Conservation (phyloP, 2,113 vertebrate genomes). For the Ophiodon elongatus region DNA sequence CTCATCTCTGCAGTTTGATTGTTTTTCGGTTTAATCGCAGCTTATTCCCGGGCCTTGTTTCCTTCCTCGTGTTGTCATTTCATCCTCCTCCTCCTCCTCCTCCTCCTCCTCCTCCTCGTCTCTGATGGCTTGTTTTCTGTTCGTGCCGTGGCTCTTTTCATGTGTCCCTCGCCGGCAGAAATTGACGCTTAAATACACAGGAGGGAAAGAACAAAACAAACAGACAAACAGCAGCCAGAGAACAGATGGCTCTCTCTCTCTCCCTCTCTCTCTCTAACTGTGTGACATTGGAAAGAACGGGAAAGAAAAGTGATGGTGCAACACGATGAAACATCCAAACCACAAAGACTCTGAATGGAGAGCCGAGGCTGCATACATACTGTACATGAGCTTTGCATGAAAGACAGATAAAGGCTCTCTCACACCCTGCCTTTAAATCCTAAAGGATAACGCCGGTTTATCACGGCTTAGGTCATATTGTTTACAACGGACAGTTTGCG, state of each 20-base stretch:
- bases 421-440: not conserved
- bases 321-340: constrained; percentile 48
- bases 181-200: constrained; percentile 60
- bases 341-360: constrained; percentile 23
- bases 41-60: constrained; percentile 57
- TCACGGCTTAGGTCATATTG: not conserved
- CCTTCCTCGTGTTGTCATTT: constrained; percentile 57
- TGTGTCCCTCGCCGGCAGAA: constrained; percentile 59
- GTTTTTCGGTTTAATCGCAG: constrained; percentile 71
- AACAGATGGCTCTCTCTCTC: constrained; percentile 47
- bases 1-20: constrained; percentile 65
- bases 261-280: constrained; percentile 9
- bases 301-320: constrained; percentile 56
- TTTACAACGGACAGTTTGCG: not conserved
- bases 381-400: constrained; percentile 11
- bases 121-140: constrained; percentile 74
- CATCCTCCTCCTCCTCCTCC: constrained; percentile 47
- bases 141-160: constrained; percentile 66
- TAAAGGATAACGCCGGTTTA: not conserved
- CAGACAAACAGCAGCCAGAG: constrained; percentile 56
- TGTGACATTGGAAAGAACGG: constrained; percentile 39
- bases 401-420: not conserved
- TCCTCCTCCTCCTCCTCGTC: constrained; percentile 44
- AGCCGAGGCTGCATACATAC: not conserved
- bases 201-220: constrained; percentile 63